Base-by-base conservation (phyloP, 1,140 invertebrate genomes). In the Mesaphorura yosii region DNA sequence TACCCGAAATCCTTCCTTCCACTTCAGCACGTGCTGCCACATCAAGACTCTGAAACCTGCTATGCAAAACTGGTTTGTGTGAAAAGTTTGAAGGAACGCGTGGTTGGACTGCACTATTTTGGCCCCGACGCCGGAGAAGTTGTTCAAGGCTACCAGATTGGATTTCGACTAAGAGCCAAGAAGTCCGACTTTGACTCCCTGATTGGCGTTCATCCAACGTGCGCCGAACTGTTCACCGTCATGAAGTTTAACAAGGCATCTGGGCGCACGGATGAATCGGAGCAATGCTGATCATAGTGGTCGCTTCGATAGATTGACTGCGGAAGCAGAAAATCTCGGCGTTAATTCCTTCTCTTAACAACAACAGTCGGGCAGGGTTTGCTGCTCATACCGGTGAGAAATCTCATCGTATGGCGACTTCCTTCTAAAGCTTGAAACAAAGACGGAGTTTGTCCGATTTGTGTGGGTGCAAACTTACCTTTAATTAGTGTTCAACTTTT, bases 91-190 rank as follows among this genome's bases (percentile, higher is more conserved):
- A 57, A 79, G 73, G 85, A 94, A 68, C 78, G 76, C 62, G 81
- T 98, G 20, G 70, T 98, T 41, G 94, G 95, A 2, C 81, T 98
- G 66, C 95, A 98, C 73, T 90, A 94, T 65, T 70, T 94, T 41
- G 91, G 92, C 10, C 93, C 93, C 1, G 83, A 90, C 66, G 93
- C 93, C 46, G 94, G 94, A 20, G 94, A 98, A 76, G 82, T 98
- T 38, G 95, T 94, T 48, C 94, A 98, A 76, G 41, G 50, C 5
- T 57, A 37, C 23, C 17, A 25, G 7, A 15, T 57, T 10, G 48
- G 23, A 45, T 49, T 51, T 49, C 23, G 67, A 48, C 50, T 57
- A 25, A 53, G 37, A 15, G 50, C 29, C 49, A 96, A 87, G 41
- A 90, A 95, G 72, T 79, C 84, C 54, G 80, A 84, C 65, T 76